These are phyloP conservation scores for Bagarius yarrelli DNA, from an alignment of 2,113 vertebrate genomes.

Conservation along the genomic window DNA sequence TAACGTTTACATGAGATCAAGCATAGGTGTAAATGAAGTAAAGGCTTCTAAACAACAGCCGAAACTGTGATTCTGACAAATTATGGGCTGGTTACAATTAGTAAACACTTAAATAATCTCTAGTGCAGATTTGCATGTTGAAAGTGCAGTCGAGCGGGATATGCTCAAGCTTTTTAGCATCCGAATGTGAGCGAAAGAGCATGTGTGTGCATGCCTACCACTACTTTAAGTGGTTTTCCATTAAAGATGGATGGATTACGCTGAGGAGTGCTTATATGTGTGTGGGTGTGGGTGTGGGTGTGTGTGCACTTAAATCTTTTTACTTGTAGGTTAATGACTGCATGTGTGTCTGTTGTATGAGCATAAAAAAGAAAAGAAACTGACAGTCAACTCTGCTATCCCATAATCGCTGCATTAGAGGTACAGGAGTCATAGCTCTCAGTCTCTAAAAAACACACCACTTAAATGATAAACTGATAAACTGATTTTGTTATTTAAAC, in stretches of 20 bases:
- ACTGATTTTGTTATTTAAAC: too few species aligned
- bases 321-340: not conserved
- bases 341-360: slow-evolving; percentile 8
- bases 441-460: not conserved
- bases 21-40: not conserved
- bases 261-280: not conserved
- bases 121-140: not conserved
- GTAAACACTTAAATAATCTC: slow-evolving; percentile 28
- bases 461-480: too few species aligned
- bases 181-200: slow-evolving; percentile 4
- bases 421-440: not conserved
- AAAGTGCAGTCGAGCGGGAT: slow-evolving; percentile 9
- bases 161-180: slow-evolving; percentile 25
- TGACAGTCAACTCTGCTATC: not conserved
- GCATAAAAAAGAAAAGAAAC: not conserved
- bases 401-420: not conserved
- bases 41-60: not conserved
- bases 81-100: slow-evolving; percentile 20
- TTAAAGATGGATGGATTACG: slow-evolving; percentile 28
- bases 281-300: not conserved
- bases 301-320: not conserved
- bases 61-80: not conserved
- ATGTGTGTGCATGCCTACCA: slow-evolving; percentile 25
- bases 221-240: slow-evolving; percentile 32
- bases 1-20: slow-evolving; percentile 32